phyloP scores from a whole-genome alignment of 2,888 invertebrate species.

The Harpalus rubripes region DNA sequence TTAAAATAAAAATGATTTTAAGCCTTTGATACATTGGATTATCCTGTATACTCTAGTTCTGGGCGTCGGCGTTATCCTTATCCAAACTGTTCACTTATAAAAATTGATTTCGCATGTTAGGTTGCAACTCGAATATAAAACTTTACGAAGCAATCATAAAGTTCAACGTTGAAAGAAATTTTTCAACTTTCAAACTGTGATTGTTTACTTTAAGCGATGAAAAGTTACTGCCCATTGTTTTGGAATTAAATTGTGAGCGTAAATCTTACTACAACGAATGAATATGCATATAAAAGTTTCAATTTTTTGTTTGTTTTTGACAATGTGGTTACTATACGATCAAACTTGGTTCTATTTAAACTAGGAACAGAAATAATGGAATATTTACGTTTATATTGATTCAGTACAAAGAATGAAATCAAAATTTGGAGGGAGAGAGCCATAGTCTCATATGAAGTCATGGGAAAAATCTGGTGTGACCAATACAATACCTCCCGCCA shows the following conservation, averaged over 20 bases:
- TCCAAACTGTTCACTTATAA: neutral
- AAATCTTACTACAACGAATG: neutral
- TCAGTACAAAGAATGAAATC: no score
- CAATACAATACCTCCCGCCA: no score
- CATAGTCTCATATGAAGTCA: no score
- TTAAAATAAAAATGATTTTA: neutral
- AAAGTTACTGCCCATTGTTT: slow-evolving; percentile 33
- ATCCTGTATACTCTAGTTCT: neutral
- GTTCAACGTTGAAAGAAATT: slow-evolving; percentile 16
- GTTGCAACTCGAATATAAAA: slow-evolving; percentile 3
- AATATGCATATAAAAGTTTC: neutral
- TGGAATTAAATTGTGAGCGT: slow-evolving; percentile 19
- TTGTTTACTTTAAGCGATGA: slow-evolving; percentile 19
- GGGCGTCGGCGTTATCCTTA: neutral
- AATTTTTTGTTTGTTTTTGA: neutral
- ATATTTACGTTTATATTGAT: no score
- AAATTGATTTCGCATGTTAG: slow-evolving; percentile 28
- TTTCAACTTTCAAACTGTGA: slow-evolving; percentile 20
- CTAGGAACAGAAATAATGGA: no score
- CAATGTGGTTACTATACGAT: no score
- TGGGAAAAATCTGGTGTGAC: no score
- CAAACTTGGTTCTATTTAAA: no score
- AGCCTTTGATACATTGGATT: neutral
- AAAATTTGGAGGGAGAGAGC: no score
- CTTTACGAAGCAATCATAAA: slow-evolving; percentile 38